Base-by-base conservation (phyloP, 2,113 vertebrate species). In the Phyllopteryx taeniolatus region DNA sequence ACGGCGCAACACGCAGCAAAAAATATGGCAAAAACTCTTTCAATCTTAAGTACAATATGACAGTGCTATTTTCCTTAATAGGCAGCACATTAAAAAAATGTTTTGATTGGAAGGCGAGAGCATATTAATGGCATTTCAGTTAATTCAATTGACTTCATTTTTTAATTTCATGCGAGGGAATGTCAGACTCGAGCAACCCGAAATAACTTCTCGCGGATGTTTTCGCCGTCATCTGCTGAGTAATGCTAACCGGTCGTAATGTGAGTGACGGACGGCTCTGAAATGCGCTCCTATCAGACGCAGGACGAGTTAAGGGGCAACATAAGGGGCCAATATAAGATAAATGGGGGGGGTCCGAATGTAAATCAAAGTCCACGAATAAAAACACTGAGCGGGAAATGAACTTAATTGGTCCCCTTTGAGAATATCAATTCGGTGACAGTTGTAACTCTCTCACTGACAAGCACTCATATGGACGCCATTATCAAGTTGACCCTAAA, bases 401-500 rank as follows among this genome's bases (percentile, higher is more conserved):
- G 44, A 66, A 47, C 64, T 13, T 47, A 47, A 66, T 47, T 17
- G 64, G n/a, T 27, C 22, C 64, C 44, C 44, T 66, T 66, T 66
- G 64, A 47, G 64, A 68, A 61, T 69, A 35, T 22, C 11, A 13
- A 27, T 71, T 71, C 35, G n/a, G 47, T 49, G 61, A 44, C 39
- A 54, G 22, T 43, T 74, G 9, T 73, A 42, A 60, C 15, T 74
- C 44, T 68, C 8, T 76, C 57, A 15, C 35, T 67, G 19, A 49
- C 56, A 54, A 42, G 71, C 49, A 39, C n/a, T 63, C 62, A 68
- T 56, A 15, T 61, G 53, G 66, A 73, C 46, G 49, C 9, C 19
- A 59, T 68, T 42, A 72, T 35, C 73, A 68, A 79, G 7, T 8
- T 42, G 67, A 64, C 73, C 76, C 22, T 49, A 35, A 42, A 59